Base-by-base conservation (phyloP, 2,797 vertebrate species). In the Paguma larvata region DNA sequence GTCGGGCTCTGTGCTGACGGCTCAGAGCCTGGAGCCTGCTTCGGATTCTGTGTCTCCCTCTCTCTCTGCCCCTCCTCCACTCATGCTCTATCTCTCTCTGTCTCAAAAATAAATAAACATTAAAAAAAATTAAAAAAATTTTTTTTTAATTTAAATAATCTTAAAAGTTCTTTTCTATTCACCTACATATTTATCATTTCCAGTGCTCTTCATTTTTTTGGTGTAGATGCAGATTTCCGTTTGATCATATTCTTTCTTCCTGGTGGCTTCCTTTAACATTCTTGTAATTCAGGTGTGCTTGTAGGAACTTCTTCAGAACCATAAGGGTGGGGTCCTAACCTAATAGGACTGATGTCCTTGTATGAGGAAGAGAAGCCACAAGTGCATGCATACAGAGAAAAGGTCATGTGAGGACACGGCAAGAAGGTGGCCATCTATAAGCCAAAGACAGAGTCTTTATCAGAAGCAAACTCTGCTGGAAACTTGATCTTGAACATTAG, bases 191-290 rank as follows among this genome's bases (percentile, higher is more conserved):
- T 44, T 89, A 34, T 59, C 44, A 46, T 73, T 67, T 86, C 25
- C 30, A 30, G 46, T 11, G 46, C 13, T 92, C 34, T 82, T 80
- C 25, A 48, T 67, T 92, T 63, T 75, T 75, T 67, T 46, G 67
- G 23, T 32, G 19, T 53, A 65, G 65, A 56, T 87, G 75, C 46
- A 27, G 23, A 56, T 87, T 87, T 86, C 34, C 12, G 34, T 72
- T 56, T 86, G 51, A 41, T 59, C 59, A 70, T 95, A 34, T 79
- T 51, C 72, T 95, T 85, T 85, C 73, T 79, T 72, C 21, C 32
- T 73, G 56, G n/a, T 59, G 68, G 19, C 56, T 65, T 82, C 25
- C 38, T 68, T 92, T 89, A 59, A 70, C n/a, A 70, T 63, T 84
- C 27, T 77, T 56, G 4, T 10, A 51, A 14, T 68, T 83, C 46